These are phyloP conservation scores for Lymantria monacha DNA, from an alignment of 2,888 invertebrate species.

Conservation along the genomic window DNA sequence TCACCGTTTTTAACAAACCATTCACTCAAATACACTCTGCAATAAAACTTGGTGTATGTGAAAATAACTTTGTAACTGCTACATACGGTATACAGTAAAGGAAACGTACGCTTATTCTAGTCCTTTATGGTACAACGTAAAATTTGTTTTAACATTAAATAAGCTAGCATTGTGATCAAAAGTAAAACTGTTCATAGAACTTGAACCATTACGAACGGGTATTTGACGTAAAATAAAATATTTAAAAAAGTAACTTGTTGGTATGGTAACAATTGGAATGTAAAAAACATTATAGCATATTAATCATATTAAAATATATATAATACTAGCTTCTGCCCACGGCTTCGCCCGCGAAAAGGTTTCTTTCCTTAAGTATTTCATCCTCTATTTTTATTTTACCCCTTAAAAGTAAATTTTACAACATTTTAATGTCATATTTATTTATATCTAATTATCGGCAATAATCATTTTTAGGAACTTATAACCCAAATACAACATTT, in stretches of 20 bases:
- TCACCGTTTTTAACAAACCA: conserved; percentile 57
- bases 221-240: not conserved
- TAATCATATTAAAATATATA: too few species aligned
- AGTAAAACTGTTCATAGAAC: not conserved
- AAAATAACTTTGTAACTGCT: conserved; percentile 18
- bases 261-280: too few species aligned
- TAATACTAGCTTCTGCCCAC: too few species aligned
- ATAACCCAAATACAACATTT: too few species aligned
- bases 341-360: too few species aligned
- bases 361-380: too few species aligned
- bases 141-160: not conserved
- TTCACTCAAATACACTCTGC: conserved; percentile 48
- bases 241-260: not conserved
- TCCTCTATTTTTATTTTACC: too few species aligned
- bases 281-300: too few species aligned
- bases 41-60: conserved; percentile 44
- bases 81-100: not conserved
- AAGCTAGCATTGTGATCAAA: not conserved
- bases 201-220: not conserved
- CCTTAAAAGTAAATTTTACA: too few species aligned
- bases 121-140: not conserved
- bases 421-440: too few species aligned
- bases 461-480: too few species aligned
- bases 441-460: too few species aligned
- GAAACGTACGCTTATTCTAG: not conserved